A percentile compares a stretch with the other conserved stretches of the same genome.
Evolutionary conservation across 2,113 vertebrate genomes (phyloP).

Genomic region (Glareola pratincola): DNA sequence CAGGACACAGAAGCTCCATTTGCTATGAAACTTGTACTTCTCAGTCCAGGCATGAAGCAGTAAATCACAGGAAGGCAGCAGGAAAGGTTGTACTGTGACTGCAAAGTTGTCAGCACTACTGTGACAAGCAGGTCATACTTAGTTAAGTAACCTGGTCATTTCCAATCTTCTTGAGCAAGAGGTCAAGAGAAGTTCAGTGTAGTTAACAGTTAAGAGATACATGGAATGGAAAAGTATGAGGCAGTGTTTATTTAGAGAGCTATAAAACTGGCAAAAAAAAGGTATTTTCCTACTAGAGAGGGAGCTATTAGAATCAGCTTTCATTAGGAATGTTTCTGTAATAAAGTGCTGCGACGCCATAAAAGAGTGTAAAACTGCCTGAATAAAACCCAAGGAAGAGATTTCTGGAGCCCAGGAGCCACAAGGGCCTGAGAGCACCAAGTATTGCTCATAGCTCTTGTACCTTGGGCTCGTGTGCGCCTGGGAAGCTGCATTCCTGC

Average conservation of each 20-base stretch:
- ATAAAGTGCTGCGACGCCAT: background rate
- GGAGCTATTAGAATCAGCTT: background rate
- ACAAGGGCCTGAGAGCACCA: background rate
- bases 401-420: background rate
- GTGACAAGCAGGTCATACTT: background rate
- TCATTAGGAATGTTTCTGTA: background rate
- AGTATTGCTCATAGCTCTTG: background rate
- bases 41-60: background rate
- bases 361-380: constrained; percentile 10
- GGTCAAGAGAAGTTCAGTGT: background rate
- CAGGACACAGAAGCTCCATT: background rate
- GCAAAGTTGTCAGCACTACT: background rate
- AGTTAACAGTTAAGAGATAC: background rate
- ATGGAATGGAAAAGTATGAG: background rate
- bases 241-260: background rate
- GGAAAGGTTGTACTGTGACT: background rate
- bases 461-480: rapidly evolving
- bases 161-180: background rate
- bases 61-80: background rate
- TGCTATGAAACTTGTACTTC: background rate
- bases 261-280: background rate
- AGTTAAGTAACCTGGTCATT: background rate
- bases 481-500: background rate
- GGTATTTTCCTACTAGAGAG: background rate
- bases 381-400: background rate